Base-by-base conservation (phyloP, 2,888 invertebrate genomes). In the Synanthedon formicaeformis region DNA sequence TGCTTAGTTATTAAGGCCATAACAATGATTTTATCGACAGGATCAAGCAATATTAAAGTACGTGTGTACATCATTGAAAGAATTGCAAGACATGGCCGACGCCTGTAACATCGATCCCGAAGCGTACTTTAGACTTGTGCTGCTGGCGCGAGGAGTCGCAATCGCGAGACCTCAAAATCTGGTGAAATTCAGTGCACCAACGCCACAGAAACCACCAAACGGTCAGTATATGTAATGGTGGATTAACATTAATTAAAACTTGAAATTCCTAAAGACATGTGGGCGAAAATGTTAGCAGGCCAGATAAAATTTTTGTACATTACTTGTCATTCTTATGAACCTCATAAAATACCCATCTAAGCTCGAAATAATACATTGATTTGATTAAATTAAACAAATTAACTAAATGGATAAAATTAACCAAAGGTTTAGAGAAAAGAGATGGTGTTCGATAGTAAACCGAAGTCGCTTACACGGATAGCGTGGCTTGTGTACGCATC, bases 31-130 rank as follows among this genome's bases (percentile, higher is more conserved):
- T 34, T 34, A 34, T 34, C 2, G 10, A 34, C 49, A 93, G 93
- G 96, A 98, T 76, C 94, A 95, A 73, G 94, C 96, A 1, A 90
- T 97, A 50, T 80, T 98, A 48, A 91, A 90, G 52, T 94, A 96
- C 76, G 94, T 93, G 51, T 89, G 92, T 66, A 88, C 83, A 12
- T 91, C 92, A 23, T 82, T 96, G 34, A 90, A 89, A 52, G 85
- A 90, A 54, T 90, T 94, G 71, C 89, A 91, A 50, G 88, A 90
- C 55, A 81, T 81, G 0, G 83, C 89, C 3, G 92, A 93, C 60
- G 87, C 91, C 0, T 89, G 90, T 56, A 91, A 92, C 66, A 91
- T 96, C 58, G 96, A 97, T 78, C 95, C 97, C 0, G 97, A 98
- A 73, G 94, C 94, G 53, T 97, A 93, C 78, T 96, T 96, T 81